Base-by-base conservation (phyloP, 2,797 vertebrate genomes). In the Chrysocyon brachyurus region DNA sequence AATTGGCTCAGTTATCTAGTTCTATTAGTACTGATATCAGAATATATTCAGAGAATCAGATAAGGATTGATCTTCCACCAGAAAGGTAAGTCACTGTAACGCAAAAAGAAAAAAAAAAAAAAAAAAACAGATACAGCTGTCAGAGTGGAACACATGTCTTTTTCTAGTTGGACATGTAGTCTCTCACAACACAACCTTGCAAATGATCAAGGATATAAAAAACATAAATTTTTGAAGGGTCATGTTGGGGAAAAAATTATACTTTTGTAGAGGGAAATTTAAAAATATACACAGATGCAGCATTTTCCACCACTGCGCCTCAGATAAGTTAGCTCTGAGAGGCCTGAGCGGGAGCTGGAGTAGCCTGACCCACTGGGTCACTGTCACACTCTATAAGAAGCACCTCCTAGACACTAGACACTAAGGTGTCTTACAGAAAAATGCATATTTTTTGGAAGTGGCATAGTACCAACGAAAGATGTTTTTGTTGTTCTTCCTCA, bases 71-170 rank as follows among this genome's bases (percentile, higher is more conserved):
- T 19, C 46, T 2, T 75, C 33, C 26, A 36, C 16, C 9, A 22
- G 33, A 33, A 64, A 59, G 7, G 3, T 10, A 22, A 10, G 21
- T 57, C 2, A 70, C 46, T 33, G 11, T 26, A 49, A 59, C 4
- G 77, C 17, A 19, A 54, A 78, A 64, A 31, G 36, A 36, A 36
- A 36, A 36, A 36, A 36, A 36, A 36, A 36, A 36, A 36, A 36
- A 36, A 36, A 36, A 36, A 36, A 36, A 36, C 49, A 54, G 46
- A 52, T 26, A 26, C 11, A n/a, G 15, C 40, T 12, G 46, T 66
- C n/a, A 36, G 12, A 17, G 11, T 54, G 6, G 57, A 72, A 33
- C 46, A 36, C 0, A 0, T 17, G 33, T 17, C 10, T 28, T 73
- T n/a, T 52, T 46, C n/a, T 2, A 64, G 63, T 14, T 75, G 63